Base-by-base conservation (phyloP, 2,113 vertebrate genomes). In the Paraplagusia blochii region DNA sequence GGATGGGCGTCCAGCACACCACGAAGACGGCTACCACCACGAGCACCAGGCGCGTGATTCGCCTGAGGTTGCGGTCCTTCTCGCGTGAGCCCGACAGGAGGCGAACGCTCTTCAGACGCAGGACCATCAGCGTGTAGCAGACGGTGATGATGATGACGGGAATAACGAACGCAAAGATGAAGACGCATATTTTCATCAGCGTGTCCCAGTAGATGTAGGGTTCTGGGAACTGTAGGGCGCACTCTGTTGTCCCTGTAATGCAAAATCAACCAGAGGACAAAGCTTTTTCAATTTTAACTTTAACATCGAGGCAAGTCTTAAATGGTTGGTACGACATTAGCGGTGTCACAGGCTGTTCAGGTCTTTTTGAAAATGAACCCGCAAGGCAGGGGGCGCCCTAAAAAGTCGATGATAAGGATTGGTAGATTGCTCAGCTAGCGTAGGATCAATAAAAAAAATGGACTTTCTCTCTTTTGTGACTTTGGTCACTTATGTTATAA, bases 141-240 rank as follows among this genome's bases (percentile, higher is more conserved):
- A 96, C 87, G 0, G 92, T 89, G 80, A 99, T 98, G 74, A 99
- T 95, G 76, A 97, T 77, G 29, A 99, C 93, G 0, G 97, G 97
- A 1, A 91, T 91, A 50, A 99, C 91, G 14, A 98, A 98, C 0
- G 82, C 96, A 19, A 98, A 96, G 66, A 97, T 89, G 43, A 99
- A 98, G 60, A 99, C 96, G 1, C 95, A 99, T 82, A 98, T 92
- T 86, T 97, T 97, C 95, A 99, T 94, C 81, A 97, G 84, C 29
- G 92, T 94, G 88, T 98, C 96, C 95, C 96, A 98, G 90, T 95
- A 99, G 58, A 85, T 66, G 11, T 98, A 98, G 18, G 95, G 92
- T 17, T 98, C 94, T 0, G 97, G 96, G 85, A 99, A 99, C 73
- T 98, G 95, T 56, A 99, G 78, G 67, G 94, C 95, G 62, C 97